Conservation (phyloP, 2,888 invertebrate genomes). For the Drosophila limbata region DNA sequence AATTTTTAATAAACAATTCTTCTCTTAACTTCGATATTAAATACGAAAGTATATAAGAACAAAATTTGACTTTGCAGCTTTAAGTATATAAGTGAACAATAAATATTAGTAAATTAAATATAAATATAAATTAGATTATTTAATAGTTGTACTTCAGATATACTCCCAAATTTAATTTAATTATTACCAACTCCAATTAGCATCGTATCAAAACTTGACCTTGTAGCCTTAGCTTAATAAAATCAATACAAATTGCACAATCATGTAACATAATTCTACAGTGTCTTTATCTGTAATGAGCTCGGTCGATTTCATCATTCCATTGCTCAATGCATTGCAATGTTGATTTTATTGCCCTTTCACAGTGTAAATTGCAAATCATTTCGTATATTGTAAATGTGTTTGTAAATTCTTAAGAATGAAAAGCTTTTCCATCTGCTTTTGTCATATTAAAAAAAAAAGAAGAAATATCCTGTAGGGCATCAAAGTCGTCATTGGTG, state of each 20-base stretch:
- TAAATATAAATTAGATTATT: no score
- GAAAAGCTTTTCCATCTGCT: no score
- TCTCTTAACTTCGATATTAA: no score
- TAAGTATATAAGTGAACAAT: no score
- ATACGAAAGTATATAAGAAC: no score
- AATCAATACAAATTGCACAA: background rate
- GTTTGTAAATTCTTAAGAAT: no score
- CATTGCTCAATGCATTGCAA: background rate
- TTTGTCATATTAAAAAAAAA: no score
- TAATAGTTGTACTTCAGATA: no score
- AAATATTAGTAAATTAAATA: no score
- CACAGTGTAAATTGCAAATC: background rate
- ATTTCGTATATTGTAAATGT: background rate
- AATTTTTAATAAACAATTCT: no score
- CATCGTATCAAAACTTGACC: background rate
- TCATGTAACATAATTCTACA: background rate
- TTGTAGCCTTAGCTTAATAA: background rate
- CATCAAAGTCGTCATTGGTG: conserved; percentile 2
- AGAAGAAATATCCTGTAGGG: conserved; percentile 1
- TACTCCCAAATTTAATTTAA: no score
- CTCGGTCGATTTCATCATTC: conserved; percentile 13
- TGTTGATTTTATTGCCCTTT: background rate
- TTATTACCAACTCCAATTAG: background rate
- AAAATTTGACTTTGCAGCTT: no score
- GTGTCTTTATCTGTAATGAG: conserved; percentile 1